Base-by-base conservation (phyloP, 2,797 vertebrate species). In the Emydoidea blandingii region DNA sequence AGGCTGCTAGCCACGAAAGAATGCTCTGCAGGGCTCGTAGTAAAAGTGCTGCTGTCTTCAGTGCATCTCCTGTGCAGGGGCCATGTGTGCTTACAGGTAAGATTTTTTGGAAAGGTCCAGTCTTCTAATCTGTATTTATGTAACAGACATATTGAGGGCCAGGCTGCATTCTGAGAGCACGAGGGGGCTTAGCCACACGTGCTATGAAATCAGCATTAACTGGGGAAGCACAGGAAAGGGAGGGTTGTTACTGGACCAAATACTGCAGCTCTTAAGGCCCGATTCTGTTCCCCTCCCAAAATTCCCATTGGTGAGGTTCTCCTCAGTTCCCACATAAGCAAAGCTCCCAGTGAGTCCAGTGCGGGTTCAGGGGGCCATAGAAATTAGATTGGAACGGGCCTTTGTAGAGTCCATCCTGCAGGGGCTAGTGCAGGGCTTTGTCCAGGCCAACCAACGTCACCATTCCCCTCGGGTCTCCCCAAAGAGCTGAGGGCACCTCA, bases 31-130 rank as follows among this genome's bases (percentile, higher is more conserved):
- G 68, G 44, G 54, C 19, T 83, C 1, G 0, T 2, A 0, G 1
- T n/a, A 47, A 56, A n/a, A 80, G 34, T 18, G 25, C 52, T 78
- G 41, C 7, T 41, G 11, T 68, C 27, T 56, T 56, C n/a, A 34
- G n/a, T 10, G 37, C 0, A 0, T 52, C n/a, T 87, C 29, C 56
- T 90, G 68, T 37, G 1, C 65, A 80, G 12, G 56, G 15, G 6
- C 1, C 0, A 0, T 1, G 52, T 57, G 47, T 2, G 19, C 54
- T 41, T 44, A n/a, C 93, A 93, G 7, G 1, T 7, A 29, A 3
- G 4, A 0, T 47, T 85, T 62, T 6, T 37, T 19, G 6, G 59
- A 81, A 12, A 88, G 29, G 23, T 41, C 78, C 59, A 81, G 68
- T 83, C 53, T 78, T 91, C 11, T 31, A 88, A 41, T 37, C 11